These are phyloP conservation scores for Nicator chloris DNA, from an alignment of 2,113 vertebrate genomes.

Conservation along the genomic window DNA sequence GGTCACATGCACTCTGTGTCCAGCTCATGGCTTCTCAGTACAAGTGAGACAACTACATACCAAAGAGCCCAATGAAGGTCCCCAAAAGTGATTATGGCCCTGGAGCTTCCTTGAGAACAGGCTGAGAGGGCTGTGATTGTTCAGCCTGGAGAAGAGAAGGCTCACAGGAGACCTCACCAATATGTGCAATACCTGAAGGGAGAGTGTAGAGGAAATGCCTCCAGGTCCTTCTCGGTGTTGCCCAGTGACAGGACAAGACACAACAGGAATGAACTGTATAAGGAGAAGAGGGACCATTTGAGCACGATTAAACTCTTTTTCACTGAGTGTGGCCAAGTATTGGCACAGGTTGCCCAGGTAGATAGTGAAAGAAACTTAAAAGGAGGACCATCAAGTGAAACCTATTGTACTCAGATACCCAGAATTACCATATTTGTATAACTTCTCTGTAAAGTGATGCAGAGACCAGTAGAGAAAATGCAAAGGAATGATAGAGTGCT, in stretches of 20 bases:
- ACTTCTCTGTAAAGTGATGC: not conserved
- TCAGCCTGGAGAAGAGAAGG: not conserved
- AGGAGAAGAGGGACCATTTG: not conserved
- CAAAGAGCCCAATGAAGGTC: not conserved
- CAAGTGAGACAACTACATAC: not conserved
- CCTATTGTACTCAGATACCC: not conserved
- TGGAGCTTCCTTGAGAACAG: not conserved
- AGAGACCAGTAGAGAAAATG: not conserved
- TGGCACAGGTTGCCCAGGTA: not conserved
- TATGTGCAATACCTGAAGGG: not conserved
- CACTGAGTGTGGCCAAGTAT: not conserved
- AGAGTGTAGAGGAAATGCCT: not conserved
- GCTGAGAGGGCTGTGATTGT: not conserved
- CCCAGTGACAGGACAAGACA: not conserved
- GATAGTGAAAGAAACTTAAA: not conserved
- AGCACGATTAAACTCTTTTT: not conserved
- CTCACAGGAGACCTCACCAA: not conserved
- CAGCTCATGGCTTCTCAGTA: not conserved
- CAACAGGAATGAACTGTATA: not conserved
- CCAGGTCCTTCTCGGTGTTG: not conserved
- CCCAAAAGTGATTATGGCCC: not conserved
- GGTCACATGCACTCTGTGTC: fast-evolving
- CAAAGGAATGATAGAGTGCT: not conserved
- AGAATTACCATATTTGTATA: not conserved
- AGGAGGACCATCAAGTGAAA: not conserved